Percentiles rank a stretch among this genome's conserved stretches.
Conservation (phyloP, 2,113 vertebrate species). For the Chloropsis cyanopogon region DNA sequence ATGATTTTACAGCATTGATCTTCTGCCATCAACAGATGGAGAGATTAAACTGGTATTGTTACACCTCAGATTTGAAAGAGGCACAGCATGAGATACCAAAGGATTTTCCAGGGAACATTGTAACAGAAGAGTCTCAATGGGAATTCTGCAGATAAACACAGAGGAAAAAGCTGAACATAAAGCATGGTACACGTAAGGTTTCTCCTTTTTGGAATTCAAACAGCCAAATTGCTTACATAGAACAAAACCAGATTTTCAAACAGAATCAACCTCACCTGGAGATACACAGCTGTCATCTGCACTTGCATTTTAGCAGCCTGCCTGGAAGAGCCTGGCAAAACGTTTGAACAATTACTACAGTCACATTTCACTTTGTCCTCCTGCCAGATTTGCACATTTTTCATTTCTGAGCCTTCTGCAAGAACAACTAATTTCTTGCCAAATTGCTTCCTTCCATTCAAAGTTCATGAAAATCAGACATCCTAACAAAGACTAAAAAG, state of each 20-base stretch:
- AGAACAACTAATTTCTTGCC: neutral
- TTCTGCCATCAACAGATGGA: constrained; percentile 36
- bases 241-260: constrained; percentile 39
- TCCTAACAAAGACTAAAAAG: neutral
- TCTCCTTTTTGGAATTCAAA: constrained; percentile 25
- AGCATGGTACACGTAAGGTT: neutral
- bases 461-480: neutral
- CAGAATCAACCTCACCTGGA: constrained; percentile 23
- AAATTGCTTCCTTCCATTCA: neutral
- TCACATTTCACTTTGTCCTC: neutral
- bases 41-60: constrained; percentile 23
- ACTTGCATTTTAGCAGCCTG: neutral
- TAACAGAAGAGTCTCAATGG: neutral
- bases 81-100: constrained; percentile 20
- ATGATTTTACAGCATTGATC: constrained; percentile 19
- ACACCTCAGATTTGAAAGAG: constrained; percentile 3
- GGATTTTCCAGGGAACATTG: neutral
- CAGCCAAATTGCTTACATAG: neutral
- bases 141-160: constrained; percentile 32
- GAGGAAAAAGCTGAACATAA: neutral
- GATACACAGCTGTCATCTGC: constrained; percentile 41
- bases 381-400: neutral
- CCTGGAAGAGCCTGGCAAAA: neutral
- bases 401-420: neutral
- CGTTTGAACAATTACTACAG: neutral